These are phyloP conservation scores for Hanleya hanleyi DNA, from an alignment of 2,888 invertebrate species.

Conservation along the genomic window DNA sequence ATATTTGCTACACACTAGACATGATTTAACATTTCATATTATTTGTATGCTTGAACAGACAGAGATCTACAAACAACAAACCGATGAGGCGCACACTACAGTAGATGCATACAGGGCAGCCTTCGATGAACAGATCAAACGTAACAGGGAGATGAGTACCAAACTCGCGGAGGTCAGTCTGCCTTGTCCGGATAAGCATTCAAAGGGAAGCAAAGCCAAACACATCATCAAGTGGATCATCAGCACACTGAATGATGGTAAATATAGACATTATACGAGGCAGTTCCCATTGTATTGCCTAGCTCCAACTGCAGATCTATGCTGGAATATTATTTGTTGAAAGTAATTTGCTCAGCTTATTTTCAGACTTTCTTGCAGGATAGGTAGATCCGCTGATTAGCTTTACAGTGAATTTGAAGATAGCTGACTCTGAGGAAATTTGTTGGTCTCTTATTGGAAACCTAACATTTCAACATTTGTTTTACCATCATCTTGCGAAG, in stretches of 20 bases:
- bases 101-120: constrained; percentile 68
- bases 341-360: too few species aligned
- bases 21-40: too few species aligned
- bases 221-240: constrained; percentile 61
- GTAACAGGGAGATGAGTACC: constrained; percentile 53
- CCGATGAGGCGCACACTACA: constrained; percentile 61
- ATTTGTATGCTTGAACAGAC: constrained; percentile 42
- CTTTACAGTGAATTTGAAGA: too few species aligned
- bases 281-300: not conserved
- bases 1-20: too few species aligned
- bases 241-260: constrained; percentile 57
- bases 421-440: too few species aligned
- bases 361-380: too few species aligned
- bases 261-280: constrained; percentile 1
- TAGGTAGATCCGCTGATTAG: too few species aligned
- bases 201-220: constrained; percentile 49
- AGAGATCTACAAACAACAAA: constrained; percentile 47
- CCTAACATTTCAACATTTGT: too few species aligned
- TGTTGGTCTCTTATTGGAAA: too few species aligned
- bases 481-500: too few species aligned
- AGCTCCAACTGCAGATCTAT: too few species aligned
- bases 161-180: constrained; percentile 54
- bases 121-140: constrained; percentile 69
- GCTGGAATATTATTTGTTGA: too few species aligned
- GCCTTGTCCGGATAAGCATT: constrained; percentile 29